Conservation (phyloP, 2,113 vertebrate genomes). For the Lycaon pictus region DNA sequence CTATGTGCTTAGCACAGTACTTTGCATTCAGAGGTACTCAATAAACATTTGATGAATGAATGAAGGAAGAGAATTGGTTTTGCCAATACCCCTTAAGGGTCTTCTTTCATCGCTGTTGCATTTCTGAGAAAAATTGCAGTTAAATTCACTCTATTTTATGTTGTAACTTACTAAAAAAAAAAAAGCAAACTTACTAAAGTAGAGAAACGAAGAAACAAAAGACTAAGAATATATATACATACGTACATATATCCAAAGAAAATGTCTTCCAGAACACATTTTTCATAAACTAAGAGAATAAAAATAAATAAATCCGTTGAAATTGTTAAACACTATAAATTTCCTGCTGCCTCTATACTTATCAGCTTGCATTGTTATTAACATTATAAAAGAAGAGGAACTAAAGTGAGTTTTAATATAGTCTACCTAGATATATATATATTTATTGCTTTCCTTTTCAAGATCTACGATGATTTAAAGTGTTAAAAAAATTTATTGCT, state of each 20-base stretch:
- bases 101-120: background rate
- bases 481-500: background rate
- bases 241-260: background rate
- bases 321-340: background rate
- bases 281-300: background rate
- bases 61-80: background rate
- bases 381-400: background rate
- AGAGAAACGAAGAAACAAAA: background rate
- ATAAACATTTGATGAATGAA: slow-evolving; percentile 14
- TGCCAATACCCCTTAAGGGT: background rate
- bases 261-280: background rate
- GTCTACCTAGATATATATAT: background rate
- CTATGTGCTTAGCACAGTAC: background rate
- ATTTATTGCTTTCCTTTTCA: background rate
- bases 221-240: background rate
- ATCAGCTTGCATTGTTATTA: background rate
- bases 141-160: background rate
- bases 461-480: background rate
- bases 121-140: background rate
- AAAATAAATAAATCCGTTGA: background rate
- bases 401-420: background rate
- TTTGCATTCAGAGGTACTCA: background rate
- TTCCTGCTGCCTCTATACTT: background rate
- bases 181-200: background rate
- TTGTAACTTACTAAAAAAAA: background rate